phyloP scores from a whole-genome alignment of 2,797 vertebrate genomes.

The Aplochiton taeniatus region DNA sequence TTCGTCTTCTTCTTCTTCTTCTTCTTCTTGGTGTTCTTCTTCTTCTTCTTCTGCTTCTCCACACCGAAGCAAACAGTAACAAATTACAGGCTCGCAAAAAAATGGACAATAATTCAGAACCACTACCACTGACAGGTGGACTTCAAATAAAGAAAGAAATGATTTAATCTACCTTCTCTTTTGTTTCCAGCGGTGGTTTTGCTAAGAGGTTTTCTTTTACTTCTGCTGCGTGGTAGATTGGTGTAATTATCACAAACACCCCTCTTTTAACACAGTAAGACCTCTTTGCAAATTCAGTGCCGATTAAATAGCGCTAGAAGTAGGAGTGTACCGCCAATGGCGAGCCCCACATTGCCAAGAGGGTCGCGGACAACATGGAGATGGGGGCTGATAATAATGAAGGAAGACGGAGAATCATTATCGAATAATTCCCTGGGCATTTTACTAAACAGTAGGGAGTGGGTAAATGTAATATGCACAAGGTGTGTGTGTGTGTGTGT shows the following conservation, averaged over 20 bases:
- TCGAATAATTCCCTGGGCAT: conserved; percentile 78
- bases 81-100: no score
- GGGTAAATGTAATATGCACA: conserved; percentile 6
- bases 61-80: no score
- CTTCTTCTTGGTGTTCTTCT: no score
- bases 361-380: conserved; percentile 30
- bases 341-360: conserved; percentile 36
- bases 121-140: no score
- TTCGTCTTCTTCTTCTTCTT: no score
- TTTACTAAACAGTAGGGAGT: conserved; percentile 16
- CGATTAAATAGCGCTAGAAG: conserved; percentile 50
- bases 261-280: conserved; percentile 57
- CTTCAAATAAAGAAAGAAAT: not conserved
- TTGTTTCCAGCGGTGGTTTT: conserved; percentile 1
- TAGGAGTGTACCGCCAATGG: conserved; percentile 21
- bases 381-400: conserved; percentile 40
- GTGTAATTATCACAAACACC: conserved; percentile 56
- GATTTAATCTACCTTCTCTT: not conserved
- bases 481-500: not conserved
- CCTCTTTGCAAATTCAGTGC: conserved; percentile 45
- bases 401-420: conserved; percentile 76
- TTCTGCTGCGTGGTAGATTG: conserved; percentile 53
- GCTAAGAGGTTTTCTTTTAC: conserved; percentile 16
- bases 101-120: no score
- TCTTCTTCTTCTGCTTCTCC: no score